Evolutionary conservation across 2,888 invertebrate species (phyloP), one percentile per base, ranked within the genome.

Genomic region (Stramonita haemastoma): DNA sequence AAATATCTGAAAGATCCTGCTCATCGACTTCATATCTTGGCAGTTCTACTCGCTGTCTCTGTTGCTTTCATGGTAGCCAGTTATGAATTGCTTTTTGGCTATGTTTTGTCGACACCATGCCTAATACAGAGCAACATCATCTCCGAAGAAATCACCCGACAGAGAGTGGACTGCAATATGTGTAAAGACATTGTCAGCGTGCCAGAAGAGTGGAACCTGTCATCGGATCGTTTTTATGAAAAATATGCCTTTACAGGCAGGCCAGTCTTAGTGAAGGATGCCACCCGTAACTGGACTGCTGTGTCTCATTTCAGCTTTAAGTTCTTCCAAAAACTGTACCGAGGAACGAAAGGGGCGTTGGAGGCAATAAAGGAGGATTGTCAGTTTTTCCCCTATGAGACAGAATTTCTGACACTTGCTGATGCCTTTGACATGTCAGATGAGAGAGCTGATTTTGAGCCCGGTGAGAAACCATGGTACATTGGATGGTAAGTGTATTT

Each of bases 321-420:
- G 90, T 98, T 98, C 96, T 98, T 99, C 96, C 97, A 97, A 92
- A 96, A 95, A 36, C 90, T 96, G 89, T 98, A 99, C 96, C 92
- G 93, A 11, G 96, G 96, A 57, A 96, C 96, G 84, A 94, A 95
- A 86, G 93, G 95, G 6, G 94, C 93, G 8, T 89, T 96, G 86
- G 93, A 95, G 70, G 91, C 92, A 2, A 91, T 91, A 0, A 94
- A 94, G n/a, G 92, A 95, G 66, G 97, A 97, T 92, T 99, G 99
- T 93, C 99, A 99, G 96, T 99, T 98, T 96, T 98, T 99, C 95
- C 98, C 98, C 0, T 99, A 99, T 96, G 95, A 98, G 96, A 99
- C 98, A 0, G 98, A 98, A 73, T 98, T 99, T 94, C 96, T 96
- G 36, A 97, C 97, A 73, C 96, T 99, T 0, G 96, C 97, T 87